These are phyloP conservation scores for Potamarius usumacintae DNA, from an alignment of 2,113 vertebrate genomes.

Conservation along the genomic window DNA sequence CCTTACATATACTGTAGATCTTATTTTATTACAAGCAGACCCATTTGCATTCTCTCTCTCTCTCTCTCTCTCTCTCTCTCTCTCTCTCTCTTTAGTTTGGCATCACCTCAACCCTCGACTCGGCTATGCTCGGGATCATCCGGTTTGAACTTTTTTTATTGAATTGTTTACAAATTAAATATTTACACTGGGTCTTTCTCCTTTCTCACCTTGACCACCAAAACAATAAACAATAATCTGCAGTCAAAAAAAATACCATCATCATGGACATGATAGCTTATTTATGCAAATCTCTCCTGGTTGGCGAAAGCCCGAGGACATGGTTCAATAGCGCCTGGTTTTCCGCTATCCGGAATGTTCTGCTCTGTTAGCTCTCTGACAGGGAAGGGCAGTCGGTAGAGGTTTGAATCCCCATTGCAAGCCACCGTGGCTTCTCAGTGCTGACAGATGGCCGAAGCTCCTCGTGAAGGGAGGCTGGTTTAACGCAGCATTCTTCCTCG, in stretches of 20 bases:
- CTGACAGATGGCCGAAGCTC: constrained; percentile 71
- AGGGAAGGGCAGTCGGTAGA: constrained; percentile 61
- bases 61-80: background rate
- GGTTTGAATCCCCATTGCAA: constrained; percentile 61
- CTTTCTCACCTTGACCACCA: constrained; percentile 44
- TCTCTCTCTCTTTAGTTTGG: background rate
- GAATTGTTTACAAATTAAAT: background rate
- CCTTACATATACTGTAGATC: background rate
- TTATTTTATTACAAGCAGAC: background rate
- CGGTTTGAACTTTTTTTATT: background rate
- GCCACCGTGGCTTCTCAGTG: constrained; percentile 64
- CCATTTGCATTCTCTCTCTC: background rate
- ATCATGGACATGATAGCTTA: constrained; percentile 61
- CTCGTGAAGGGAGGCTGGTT: constrained; percentile 53
- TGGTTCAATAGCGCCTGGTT: constrained; percentile 60
- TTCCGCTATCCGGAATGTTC: constrained; percentile 57
- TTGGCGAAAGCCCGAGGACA: constrained; percentile 29
- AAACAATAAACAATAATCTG: constrained; percentile 57
- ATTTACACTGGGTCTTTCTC: constrained; percentile 13
- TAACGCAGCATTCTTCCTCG: constrained; percentile 9
- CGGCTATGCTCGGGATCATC: background rate
- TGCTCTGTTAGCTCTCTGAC: constrained; percentile 66
- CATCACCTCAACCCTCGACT: background rate
- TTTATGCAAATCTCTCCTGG: constrained; percentile 63
- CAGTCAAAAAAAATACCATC: constrained; percentile 56